Evolutionary conservation across 2,888 invertebrate genomes (phyloP).

Genomic region (Drosophila pseudotalamancana): DNA sequence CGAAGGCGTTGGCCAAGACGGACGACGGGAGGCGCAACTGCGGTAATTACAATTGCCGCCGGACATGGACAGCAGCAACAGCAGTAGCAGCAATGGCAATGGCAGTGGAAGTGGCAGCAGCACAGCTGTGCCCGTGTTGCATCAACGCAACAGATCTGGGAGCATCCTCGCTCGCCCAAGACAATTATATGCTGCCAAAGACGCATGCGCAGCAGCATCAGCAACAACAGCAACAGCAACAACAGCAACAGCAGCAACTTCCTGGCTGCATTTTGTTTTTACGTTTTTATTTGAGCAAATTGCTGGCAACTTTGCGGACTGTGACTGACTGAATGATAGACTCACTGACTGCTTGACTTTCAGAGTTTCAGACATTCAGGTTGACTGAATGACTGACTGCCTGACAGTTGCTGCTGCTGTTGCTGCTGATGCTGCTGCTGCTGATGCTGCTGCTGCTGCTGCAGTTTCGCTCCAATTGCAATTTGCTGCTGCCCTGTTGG

Average conservation of each 20-base stretch:
- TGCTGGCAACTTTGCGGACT: constrained; percentile 76
- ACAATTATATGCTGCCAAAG: constrained; percentile 79
- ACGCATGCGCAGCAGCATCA: constrained; percentile 65
- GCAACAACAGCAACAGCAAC: background rate
- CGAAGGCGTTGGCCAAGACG: constrained; percentile 76
- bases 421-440: background rate
- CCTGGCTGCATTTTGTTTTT: constrained; percentile 69
- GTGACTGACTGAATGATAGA: constrained; percentile 79
- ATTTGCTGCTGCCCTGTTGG: constrained; percentile 47
- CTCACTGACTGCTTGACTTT: constrained; percentile 67
- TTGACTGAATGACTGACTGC: constrained; percentile 73
- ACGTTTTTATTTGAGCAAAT: constrained; percentile 81
- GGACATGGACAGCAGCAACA: constrained; percentile 72
- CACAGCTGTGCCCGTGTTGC: constrained; percentile 56
- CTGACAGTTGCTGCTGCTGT: constrained; percentile 60
- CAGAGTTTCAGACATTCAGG: constrained; percentile 55
- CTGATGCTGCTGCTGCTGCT: constrained; percentile 12
- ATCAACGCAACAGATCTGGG: constrained; percentile 54
- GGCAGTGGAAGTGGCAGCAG: constrained; percentile 30
- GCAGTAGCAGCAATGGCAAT: constrained; percentile 32
- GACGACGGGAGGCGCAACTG: constrained; percentile 79
- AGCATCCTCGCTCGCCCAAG: constrained; percentile 68
- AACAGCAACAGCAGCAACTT: constrained; percentile 30
- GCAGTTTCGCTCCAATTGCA: constrained; percentile 52
- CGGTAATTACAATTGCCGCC: constrained; percentile 82